phyloP scores from a whole-genome alignment of 2,888 invertebrate species.

The Mythimna albipuncta region DNA sequence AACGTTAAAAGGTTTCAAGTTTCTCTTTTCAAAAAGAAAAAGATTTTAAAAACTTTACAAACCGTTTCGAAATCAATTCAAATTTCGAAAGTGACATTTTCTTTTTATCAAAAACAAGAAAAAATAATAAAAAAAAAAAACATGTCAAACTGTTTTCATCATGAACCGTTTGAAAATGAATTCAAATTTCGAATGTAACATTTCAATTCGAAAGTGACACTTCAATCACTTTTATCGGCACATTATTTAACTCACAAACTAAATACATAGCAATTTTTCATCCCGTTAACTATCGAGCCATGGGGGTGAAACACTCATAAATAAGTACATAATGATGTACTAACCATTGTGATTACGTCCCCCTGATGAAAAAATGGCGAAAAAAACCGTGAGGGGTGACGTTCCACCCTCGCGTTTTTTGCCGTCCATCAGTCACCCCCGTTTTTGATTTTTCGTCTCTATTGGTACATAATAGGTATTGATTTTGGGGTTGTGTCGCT shows the following conservation, averaged over 20 bases:
- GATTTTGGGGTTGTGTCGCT: constrained; percentile 75
- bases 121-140: not conserved
- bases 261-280: constrained; percentile 44
- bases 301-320: constrained; percentile 70
- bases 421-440: constrained; percentile 74
- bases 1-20: no score
- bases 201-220: not conserved
- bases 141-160: not conserved
- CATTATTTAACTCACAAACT: constrained; percentile 25
- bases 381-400: constrained; percentile 75
- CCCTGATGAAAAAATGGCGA: constrained; percentile 66
- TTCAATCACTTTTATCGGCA: not conserved
- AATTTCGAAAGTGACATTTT: no score
- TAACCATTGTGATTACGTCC: constrained; percentile 77
- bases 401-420: constrained; percentile 79
- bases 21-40: no score
- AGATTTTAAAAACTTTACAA: not conserved
- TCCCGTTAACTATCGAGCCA: constrained; percentile 48
- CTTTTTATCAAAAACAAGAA: no score
- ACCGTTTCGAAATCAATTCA: not conserved
- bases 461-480: constrained; percentile 84
- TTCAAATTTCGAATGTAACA: no score
- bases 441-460: constrained; percentile 76
- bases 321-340: constrained; percentile 81
- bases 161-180: not conserved